Evolutionary conservation across 2,888 invertebrate species (phyloP).

Genomic region (Linyphia triangularis): DNA sequence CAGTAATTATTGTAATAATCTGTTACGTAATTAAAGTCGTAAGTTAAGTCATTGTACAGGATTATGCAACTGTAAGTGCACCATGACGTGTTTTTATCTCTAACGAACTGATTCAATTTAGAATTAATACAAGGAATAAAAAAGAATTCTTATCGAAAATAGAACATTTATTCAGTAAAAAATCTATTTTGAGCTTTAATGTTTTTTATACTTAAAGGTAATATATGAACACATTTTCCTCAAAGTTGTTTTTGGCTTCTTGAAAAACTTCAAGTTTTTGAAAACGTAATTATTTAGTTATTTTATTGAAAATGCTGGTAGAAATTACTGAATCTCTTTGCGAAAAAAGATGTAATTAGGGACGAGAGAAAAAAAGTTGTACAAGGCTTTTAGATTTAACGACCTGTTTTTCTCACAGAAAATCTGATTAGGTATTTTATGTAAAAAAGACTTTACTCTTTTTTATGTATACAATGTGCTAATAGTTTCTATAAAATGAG

Average conservation of each 20-base stretch:
- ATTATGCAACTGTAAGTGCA: too few species aligned
- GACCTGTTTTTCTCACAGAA: background rate
- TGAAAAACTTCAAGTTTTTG: background rate
- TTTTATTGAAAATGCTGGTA: background rate
- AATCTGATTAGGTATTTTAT: background rate
- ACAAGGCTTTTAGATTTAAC: background rate
- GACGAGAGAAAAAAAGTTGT: background rate
- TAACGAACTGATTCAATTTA: too few species aligned
- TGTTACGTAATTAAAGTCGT: too few species aligned
- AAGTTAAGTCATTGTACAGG: too few species aligned
- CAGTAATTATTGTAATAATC: too few species aligned
- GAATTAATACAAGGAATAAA: too few species aligned
- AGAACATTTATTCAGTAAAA: background rate
- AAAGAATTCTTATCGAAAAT: too few species aligned
- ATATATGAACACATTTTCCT: background rate
- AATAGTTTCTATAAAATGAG: background rate
- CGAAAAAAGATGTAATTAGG: slow-evolving; percentile 2
- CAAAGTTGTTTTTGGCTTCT: background rate
- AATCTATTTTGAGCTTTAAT: background rate
- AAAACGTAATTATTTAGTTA: background rate
- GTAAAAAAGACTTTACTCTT: background rate
- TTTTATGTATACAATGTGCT: background rate
- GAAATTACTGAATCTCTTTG: background rate
- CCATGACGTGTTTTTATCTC: too few species aligned
- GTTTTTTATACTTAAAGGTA: background rate